Percentiles rank a stretch among this genome's conserved stretches.
These are phyloP conservation scores for Chinchilla lanigera DNA, from an alignment of 2,113 vertebrate species.

Conservation along the genomic window DNA sequence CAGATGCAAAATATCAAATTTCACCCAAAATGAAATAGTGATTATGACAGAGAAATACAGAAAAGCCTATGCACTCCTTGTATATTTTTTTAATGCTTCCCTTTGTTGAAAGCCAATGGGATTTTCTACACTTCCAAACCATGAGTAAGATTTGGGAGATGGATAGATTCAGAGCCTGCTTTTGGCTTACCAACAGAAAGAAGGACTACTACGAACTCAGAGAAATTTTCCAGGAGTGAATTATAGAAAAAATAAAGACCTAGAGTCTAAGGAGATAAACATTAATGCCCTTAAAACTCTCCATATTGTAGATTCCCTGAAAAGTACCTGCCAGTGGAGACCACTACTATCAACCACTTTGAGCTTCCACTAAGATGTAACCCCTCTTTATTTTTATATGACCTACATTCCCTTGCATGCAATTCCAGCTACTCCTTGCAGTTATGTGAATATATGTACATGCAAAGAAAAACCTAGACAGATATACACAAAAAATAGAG, in stretches of 20 bases:
- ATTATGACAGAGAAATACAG: background rate
- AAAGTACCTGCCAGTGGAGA: background rate
- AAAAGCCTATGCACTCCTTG: background rate
- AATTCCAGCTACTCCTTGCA: background rate
- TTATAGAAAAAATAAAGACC: background rate
- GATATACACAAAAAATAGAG: background rate
- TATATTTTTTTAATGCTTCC: background rate
- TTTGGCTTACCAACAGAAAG: background rate
- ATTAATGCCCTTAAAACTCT: background rate
- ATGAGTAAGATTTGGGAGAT: background rate
- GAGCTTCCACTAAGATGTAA: background rate
- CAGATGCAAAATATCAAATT: background rate
- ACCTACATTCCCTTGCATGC: fast-evolving
- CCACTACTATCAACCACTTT: background rate
- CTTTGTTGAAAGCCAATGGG: background rate
- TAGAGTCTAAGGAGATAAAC: background rate
- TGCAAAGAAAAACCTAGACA: background rate
- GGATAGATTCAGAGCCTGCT: background rate
- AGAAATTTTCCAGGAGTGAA: background rate
- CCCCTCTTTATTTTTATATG: background rate
- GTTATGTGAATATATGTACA: no score
- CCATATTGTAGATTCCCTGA: background rate
- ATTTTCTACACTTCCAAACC: background rate
- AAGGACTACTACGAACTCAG: background rate
- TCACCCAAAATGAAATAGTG: background rate